Base-by-base conservation (phyloP, 37 sponge, comb jelly and placozoan species). In the Aphrocallistes beatrix region DNA sequence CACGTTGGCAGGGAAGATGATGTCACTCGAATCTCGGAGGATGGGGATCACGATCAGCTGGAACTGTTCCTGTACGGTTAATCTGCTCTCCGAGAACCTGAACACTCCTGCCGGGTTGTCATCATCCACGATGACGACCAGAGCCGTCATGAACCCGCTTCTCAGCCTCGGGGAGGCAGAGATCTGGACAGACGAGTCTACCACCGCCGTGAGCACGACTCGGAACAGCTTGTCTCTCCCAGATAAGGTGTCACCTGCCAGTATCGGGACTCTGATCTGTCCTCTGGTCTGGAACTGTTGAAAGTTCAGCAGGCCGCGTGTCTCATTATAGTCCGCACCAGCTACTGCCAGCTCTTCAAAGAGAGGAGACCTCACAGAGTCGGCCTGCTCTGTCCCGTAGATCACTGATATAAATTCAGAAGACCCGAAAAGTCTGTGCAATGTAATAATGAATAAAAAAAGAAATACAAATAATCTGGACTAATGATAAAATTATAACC, bases 51-150 rank as follows among this genome's bases (percentile, higher is more conserved):
- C 75, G 6, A 60, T 19, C 75, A 60, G 75, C 75, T 60, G 75
- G n/a, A 60, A 60, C 75, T 60, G 28, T 60, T 60, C 75, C 75
- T 60, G 75, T 13, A 60, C 75, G n/a, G n/a, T 60, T 6, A 60
- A 19, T 30, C n/a, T 60, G n/a, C n/a, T 60, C 75, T 60, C 28
- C 6, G 75, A 60, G 75, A 95, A 93, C 25, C 84, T 86, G 81
- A 95, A 92, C 38, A 95, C 85, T 60, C 96, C 96, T 81, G 90
- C 88, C 17, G 93, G 93, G 81, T 91, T 91, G 86, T 95, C 93
- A 85, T 88, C 91, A 1, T 83, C 86, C 0, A 50, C 36, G 10
- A 95, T 91, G 34, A 50, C 37, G 30, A 94, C 81, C 0, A 88
- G 87, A 19, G 89, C 83, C 0, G 82, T 83, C 21, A 13, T 60